A percentile compares a stretch with the other conserved stretches of the same genome.
phyloP scores from a whole-genome alignment of 1,140 invertebrate species.

The Psix sp. region DNA sequence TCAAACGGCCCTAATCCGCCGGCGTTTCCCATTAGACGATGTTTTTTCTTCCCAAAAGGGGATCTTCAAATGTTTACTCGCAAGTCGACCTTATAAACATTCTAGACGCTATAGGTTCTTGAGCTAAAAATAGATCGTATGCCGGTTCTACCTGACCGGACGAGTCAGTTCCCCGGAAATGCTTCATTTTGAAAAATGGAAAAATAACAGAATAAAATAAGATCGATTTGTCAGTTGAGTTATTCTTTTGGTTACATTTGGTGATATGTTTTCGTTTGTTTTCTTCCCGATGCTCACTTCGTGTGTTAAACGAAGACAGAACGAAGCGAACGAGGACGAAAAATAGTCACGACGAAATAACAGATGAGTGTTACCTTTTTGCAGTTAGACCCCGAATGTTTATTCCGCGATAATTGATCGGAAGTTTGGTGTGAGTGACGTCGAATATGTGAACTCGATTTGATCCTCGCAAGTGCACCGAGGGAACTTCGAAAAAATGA shows the following conservation, averaged over 20 bases:
- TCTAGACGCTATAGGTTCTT: constrained; percentile 29
- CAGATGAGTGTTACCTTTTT: constrained; percentile 13
- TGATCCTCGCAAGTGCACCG: constrained; percentile 1
- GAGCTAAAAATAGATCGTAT: constrained; percentile 53
- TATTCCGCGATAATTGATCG: constrained; percentile 35
- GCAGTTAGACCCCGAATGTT: constrained; percentile 10
- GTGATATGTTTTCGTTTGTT: no score
- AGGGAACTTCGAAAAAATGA: constrained; percentile 69
- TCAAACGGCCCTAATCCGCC: constrained; percentile 35
- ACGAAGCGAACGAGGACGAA: not conserved
- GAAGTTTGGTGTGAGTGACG: constrained; percentile 11
- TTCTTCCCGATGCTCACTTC: no score
- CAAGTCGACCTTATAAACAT: constrained; percentile 34
- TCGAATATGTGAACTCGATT: constrained; percentile 34
- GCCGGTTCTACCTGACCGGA: constrained; percentile 40
- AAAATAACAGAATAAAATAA: constrained; percentile 1
- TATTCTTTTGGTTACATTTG: no score
- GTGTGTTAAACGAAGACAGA: constrained; percentile 13
- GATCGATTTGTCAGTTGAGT: no score
- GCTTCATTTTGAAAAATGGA: no score
- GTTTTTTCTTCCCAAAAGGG: constrained; percentile 3
- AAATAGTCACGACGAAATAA: constrained; percentile 4
- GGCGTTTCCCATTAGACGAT: constrained; percentile 32
- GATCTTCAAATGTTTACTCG: constrained; percentile 44
- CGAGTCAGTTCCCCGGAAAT: no score